These are phyloP conservation scores for Podotricha telesiphe DNA, from an alignment of 2,888 invertebrate genomes.

Conservation along the genomic window DNA sequence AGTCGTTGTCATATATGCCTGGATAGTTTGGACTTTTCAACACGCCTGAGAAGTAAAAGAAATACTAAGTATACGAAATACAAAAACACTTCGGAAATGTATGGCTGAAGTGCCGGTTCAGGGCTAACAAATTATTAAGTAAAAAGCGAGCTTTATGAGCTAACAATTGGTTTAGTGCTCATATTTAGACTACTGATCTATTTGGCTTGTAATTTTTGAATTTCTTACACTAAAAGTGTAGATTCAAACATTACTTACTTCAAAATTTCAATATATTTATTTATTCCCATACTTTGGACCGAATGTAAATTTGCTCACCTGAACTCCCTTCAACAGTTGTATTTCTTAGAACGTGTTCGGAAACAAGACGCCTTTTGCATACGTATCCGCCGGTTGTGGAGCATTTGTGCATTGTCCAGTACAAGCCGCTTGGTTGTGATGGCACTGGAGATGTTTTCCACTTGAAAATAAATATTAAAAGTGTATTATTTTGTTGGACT, in stretches of 20 bases:
- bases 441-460: conserved; percentile 87
- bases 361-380: conserved; percentile 79
- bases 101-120: no score
- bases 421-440: conserved; percentile 87
- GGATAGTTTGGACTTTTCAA: conserved; percentile 89
- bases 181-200: no score
- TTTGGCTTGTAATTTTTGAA: no score
- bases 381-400: conserved; percentile 87
- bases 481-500: neutral
- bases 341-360: conserved; percentile 81
- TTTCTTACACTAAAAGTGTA: no score
- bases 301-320: conserved; percentile 53
- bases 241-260: no score
- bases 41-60: conserved; percentile 71
- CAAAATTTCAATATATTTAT: no score
- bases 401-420: conserved; percentile 88
- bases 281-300: neutral
- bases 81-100: no score
- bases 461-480: conserved; percentile 50
- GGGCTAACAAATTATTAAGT: no score
- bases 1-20: conserved; percentile 87
- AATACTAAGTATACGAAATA: neutral
- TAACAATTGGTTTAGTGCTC: no score
- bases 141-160: no score
- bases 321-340: conserved; percentile 84